Evolutionary conservation across 2,113 vertebrate genomes (phyloP).

Genomic region (Mus musculus): GRCm39 chr3:53705001-53705500

Average conservation of each 20-base stretch:
- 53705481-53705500: not conserved
- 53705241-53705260: not conserved
- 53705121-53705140: not conserved
- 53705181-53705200: not conserved
- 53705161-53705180: conserved; percentile 22
- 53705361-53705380: not conserved
- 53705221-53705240: not conserved
- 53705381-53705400: not conserved
- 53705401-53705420: not conserved
- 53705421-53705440: not conserved
- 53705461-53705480: not conserved
- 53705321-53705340: not conserved
- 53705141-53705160: conserved; percentile 15
- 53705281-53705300: not conserved
- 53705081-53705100: conserved; percentile 1
- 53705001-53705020: not conserved
- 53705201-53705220: not conserved
- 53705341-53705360: not conserved
- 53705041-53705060: not conserved
- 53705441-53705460: not conserved
- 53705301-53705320: not conserved
- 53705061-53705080: not conserved
- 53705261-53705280: conserved; percentile 13
- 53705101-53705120: not conserved
- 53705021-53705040: not conserved